Evolutionary conservation across 2,113 vertebrate species (phyloP), one percentile per base, ranked within the genome.

Genomic region (Paracanthobrama guichenoti): DNA sequence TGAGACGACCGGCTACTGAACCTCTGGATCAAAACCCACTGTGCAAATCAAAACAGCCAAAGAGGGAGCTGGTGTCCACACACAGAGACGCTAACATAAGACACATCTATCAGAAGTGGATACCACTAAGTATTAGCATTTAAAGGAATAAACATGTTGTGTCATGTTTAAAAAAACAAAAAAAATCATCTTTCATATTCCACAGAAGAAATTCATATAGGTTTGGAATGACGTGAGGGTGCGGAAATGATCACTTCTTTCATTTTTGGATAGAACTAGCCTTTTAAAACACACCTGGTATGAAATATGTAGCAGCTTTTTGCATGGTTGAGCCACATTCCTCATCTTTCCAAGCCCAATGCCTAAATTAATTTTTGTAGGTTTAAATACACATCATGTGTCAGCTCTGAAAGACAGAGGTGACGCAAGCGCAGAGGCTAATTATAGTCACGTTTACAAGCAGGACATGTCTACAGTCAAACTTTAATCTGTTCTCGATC

Each of bases 21-120:
- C 75, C 84, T 48, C 50, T 73, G 79, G 84, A 85, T 88, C 84
- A 85, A 85, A 85, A 71, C n/a, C 80, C 55, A 71, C 57, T 73
- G 83, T 66, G 79, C 73, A 73, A 82, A 87, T 79, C 42, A 78
- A 76, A 69, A 31, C 83, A 67, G 44, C 78, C 71, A 79, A 46
- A 83, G 81, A 85, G 62, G 11, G 46, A 55, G 73, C 14, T 48
- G 57, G 55, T 14, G 77, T 77, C 69, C 46, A 64, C 81, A 13
- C 78, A 76, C 69, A 59, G 76, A 69, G 71, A 57, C 22, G 26
- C 35, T 86, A 77, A 72, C 72, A 50, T 48, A 79, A 86, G 74
- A 72, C 28, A 12, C 57, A 24, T 55, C 53, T 20, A 7, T 39
- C 2, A 6, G 35, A 60, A 72, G 2, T 60, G 53, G 80, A 60